Conservation (phyloP, 2,113 vertebrate genomes). For the Mus musculus region GRCm39 chr6:95586001-95586500, state of each 20-base stretch:
- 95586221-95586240: conserved; percentile 37
- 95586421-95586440: conserved; percentile 31
- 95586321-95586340: conserved; percentile 50
- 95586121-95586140: not conserved
- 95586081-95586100: not conserved
- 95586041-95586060: not conserved
- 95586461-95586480: conserved; percentile 34
- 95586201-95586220: conserved; percentile 33
- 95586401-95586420: conserved; percentile 6
- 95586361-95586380: not conserved
- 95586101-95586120: not conserved
- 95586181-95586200: conserved; percentile 21
- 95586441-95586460: conserved; percentile 2
- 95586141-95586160: not conserved
- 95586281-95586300: conserved; percentile 49
- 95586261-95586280: not conserved
- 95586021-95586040: not conserved
- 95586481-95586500: conserved; percentile 41
- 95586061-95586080: not conserved
- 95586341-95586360: conserved; percentile 57
- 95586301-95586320: conserved; percentile 48
- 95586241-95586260: not conserved
- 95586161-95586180: not conserved
- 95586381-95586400: conserved; percentile 40
- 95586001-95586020: not conserved